Percentiles rank a stretch among this genome's conserved stretches.
phyloP scores from a whole-genome alignment of 2,113 vertebrate species.

The Pelecanus crispus region DNA sequence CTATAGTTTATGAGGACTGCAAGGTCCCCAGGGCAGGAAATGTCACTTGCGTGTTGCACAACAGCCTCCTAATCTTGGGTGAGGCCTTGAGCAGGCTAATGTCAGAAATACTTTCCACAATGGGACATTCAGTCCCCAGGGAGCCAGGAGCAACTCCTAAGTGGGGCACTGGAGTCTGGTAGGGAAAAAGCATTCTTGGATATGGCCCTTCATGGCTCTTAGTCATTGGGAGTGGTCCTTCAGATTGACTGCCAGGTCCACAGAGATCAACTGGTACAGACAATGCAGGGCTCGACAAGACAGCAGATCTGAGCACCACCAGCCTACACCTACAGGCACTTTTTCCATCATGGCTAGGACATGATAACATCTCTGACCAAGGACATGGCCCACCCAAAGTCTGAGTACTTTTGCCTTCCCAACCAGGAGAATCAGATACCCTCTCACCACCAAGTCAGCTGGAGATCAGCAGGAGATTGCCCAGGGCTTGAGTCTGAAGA shows the following conservation, averaged over 20 bases:
- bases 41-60: slow-evolving; percentile 6
- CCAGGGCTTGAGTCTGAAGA: background rate
- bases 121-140: background rate
- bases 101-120: slow-evolving; percentile 43
- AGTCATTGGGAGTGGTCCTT: background rate
- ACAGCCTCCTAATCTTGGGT: slow-evolving; percentile 35
- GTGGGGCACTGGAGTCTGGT: background rate
- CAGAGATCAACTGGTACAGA: accelerated
- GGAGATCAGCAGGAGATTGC: background rate
- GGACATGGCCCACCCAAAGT: background rate
- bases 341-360: background rate
- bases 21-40: background rate
- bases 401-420: background rate
- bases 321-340: background rate
- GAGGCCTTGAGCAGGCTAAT: slow-evolving; percentile 15
- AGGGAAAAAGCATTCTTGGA: background rate
- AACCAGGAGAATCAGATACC: background rate
- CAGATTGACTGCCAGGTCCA: background rate
- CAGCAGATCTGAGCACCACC: background rate
- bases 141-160: background rate
- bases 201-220: background rate
- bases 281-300: background rate
- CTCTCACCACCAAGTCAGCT: background rate
- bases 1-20: background rate
- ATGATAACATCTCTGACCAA: background rate